Percentiles rank a stretch among this genome's conserved stretches.
phyloP scores from a whole-genome alignment of 2,888 invertebrate species.

The Fabriciana adippe region DNA sequence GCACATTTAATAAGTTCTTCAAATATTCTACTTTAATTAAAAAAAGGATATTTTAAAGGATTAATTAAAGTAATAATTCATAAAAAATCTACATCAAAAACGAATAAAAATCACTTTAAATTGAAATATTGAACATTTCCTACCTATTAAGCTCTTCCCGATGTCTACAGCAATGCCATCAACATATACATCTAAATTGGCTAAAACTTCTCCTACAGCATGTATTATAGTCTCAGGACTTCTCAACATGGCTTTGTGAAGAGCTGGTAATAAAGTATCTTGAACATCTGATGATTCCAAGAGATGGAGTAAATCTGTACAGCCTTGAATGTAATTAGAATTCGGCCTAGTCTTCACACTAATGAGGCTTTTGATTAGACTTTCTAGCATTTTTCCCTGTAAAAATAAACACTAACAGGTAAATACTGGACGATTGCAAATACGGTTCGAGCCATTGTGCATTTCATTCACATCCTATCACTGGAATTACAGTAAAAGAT shows the following conservation, averaged over 20 bases:
- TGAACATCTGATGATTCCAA: constrained; percentile 87
- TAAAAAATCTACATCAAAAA: no score
- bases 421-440: no score
- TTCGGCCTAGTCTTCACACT: constrained; percentile 90
- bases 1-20: no score
- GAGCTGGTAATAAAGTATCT: constrained; percentile 88
- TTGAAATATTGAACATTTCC: constrained; percentile 38
- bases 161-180: constrained; percentile 90
- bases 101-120: no score
- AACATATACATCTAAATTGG: constrained; percentile 87
- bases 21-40: no score
- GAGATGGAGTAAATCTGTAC: constrained; percentile 84
- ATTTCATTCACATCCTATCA: background rate
- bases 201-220: constrained; percentile 89
- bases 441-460: no score
- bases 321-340: constrained; percentile 85
- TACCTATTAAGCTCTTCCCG: constrained; percentile 91
- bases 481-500: background rate
- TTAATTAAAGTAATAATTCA: no score
- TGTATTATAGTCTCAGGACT: constrained; percentile 96
- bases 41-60: no score
- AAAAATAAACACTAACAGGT: constrained; percentile 22
- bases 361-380: constrained; percentile 89
- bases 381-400: constrained; percentile 85
- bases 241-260: constrained; percentile 95